Percentiles rank a stretch among this genome's conserved stretches.
These are phyloP conservation scores for Rotaria sp. DNA, from an alignment of 2,888 invertebrate genomes.

Conservation along the genomic window DNA sequence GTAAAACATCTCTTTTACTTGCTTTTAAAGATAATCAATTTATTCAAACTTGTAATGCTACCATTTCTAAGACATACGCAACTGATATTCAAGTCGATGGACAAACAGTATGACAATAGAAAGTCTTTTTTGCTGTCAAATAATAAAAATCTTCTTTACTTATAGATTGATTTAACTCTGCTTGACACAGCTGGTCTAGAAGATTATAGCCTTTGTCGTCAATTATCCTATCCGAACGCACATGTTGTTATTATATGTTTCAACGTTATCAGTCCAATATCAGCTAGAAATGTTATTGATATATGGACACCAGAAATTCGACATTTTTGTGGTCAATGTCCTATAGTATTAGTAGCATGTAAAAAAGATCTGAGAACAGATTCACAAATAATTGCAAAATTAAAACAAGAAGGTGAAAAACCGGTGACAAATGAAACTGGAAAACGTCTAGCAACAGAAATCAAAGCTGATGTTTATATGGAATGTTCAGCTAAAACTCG, in stretches of 20 bases:
- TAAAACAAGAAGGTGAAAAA: neutral
- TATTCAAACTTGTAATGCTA: neutral
- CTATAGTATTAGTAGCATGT: neutral
- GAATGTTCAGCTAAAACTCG: conserved; percentile 98
- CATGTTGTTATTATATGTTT: neutral
- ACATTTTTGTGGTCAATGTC: neutral
- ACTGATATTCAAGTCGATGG: conserved; percentile 26
- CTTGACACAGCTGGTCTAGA: neutral
- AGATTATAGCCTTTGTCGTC: neutral
- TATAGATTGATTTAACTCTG: neutral
- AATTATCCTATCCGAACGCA: neutral
- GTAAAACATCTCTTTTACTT: conserved; percentile 30
- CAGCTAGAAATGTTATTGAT: neutral
- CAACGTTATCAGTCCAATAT: neutral
- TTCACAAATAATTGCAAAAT: neutral
- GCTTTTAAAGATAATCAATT: conserved; percentile 29
- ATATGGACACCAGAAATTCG: neutral
- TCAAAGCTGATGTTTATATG: conserved; percentile 62
- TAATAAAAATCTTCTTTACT: neutral
- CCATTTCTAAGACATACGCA: conserved; percentile 23
- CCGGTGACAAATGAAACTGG: neutral
- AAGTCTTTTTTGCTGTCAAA: neutral
- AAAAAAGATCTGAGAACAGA: conserved; percentile 33
- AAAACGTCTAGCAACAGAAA: neutral
- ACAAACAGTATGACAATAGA: neutral